Conservation (phyloP, 2,797 vertebrate species). For the Silurus lanzhouensis region DNA sequence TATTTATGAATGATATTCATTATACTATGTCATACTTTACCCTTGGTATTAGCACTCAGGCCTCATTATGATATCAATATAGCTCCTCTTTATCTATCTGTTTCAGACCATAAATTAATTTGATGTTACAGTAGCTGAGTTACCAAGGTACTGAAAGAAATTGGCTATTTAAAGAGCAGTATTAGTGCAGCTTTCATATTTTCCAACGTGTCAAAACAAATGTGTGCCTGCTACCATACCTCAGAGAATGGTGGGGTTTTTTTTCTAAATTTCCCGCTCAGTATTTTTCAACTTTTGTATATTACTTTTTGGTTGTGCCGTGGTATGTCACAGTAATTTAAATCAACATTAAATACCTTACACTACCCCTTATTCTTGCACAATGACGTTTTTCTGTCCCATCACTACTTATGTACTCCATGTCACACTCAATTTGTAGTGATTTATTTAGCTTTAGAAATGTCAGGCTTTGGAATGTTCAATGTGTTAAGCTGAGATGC, state of each 20-base stretch:
- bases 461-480: constrained; percentile 38
- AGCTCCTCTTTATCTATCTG: no score
- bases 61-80: no score
- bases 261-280: background rate
- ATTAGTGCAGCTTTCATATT: background rate
- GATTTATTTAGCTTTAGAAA: constrained; percentile 33
- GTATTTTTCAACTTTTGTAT: background rate
- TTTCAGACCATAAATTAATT: no score
- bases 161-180: background rate
- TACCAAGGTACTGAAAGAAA: background rate
- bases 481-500: constrained; percentile 5
- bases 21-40: no score
- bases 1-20: no score
- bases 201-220: background rate
- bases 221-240: background rate
- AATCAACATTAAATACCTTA: constrained; percentile 5
- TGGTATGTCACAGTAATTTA: constrained; percentile 15
- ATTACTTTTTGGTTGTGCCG: background rate
- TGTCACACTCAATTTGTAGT: constrained; percentile 18
- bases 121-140: background rate
- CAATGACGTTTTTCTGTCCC: constrained; percentile 13
- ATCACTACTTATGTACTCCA: constrained; percentile 25
- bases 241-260: background rate
- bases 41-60: no score
- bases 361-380: constrained; percentile 18